These are phyloP conservation scores for Phacellophora camtschatica DNA, from an alignment of 30 jellyfish, hydroid and myxozoan species.

Conservation along the genomic window DNA sequence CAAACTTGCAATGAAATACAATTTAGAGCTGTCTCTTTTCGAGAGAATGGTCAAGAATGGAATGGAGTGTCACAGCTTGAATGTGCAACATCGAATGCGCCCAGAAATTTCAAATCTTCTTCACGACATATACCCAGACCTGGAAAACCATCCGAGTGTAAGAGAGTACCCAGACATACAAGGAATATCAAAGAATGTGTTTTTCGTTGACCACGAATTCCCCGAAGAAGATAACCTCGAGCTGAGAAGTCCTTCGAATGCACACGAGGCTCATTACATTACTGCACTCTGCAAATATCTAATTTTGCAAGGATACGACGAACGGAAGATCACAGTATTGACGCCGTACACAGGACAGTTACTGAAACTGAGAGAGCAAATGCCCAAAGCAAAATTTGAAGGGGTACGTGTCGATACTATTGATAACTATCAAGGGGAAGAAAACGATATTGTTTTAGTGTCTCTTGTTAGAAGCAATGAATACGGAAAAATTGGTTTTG, in stretches of 20 bases:
- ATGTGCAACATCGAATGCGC: slow-evolving; percentile 78
- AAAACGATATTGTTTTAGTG: slow-evolving; percentile 67
- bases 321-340: slow-evolving; percentile 51
- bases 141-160: slow-evolving; percentile 58
- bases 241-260: slow-evolving; percentile 38
- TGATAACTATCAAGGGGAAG: slow-evolving; percentile 87
- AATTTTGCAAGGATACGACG: slow-evolving; percentile 67
- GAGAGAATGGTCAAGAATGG: slow-evolving; percentile 82
- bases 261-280: slow-evolving; percentile 64
- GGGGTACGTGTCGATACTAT: slow-evolving; percentile 77
- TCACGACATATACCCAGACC: slow-evolving; percentile 58
- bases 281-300: slow-evolving; percentile 64
- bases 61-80: slow-evolving; percentile 42
- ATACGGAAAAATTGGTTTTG: slow-evolving; percentile 53
- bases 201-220: slow-evolving; percentile 42
- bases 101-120: slow-evolving; percentile 63
- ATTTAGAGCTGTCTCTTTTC: slow-evolving; percentile 65
- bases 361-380: slow-evolving; percentile 15
- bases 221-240: slow-evolving; percentile 10
- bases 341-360: slow-evolving; percentile 75
- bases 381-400: slow-evolving; percentile 46
- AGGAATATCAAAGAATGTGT: slow-evolving; percentile 62
- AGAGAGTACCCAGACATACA: slow-evolving; percentile 11
- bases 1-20: slow-evolving; percentile 44
- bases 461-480: slow-evolving; percentile 75